Evolutionary conservation across 2,113 vertebrate genomes (phyloP).

Genomic region (Apteryx mantelli): DNA sequence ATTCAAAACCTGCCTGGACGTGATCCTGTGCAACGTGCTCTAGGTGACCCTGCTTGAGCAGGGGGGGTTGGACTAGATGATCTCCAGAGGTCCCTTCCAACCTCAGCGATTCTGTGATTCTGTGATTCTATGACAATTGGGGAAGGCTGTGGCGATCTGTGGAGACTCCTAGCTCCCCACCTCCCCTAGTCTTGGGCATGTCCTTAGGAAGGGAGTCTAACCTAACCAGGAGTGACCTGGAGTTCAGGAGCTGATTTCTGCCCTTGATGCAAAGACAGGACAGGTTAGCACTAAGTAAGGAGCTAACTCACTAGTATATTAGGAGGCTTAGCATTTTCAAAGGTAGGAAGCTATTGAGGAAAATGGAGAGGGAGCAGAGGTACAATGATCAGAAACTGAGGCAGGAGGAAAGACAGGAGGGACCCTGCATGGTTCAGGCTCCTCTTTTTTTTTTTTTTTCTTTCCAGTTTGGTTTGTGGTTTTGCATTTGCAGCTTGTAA

Average conservation of each 20-base stretch:
- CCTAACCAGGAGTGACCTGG: not conserved
- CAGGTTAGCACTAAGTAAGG: not conserved
- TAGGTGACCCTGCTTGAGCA: too few relatives aligned
- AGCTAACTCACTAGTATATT: not conserved
- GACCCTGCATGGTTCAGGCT: not conserved
- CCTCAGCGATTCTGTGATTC: too few relatives aligned
- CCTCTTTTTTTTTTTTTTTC: not conserved
- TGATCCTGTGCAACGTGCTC: too few relatives aligned
- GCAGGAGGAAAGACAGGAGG: not conserved
- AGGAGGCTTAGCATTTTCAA: not conserved
- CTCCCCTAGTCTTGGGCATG: not conserved
- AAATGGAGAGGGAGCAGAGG: not conserved
- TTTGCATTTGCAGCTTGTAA: conserved; percentile 69
- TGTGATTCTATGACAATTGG: not conserved
- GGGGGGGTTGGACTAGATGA: too few relatives aligned
- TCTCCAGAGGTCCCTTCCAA: too few relatives aligned
- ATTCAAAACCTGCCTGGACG: too few relatives aligned
- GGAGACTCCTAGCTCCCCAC: not conserved
- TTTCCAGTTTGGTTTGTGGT: conserved; percentile 50
- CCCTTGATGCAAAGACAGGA: not conserved
- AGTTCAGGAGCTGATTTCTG: not conserved
- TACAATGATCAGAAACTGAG: not conserved
- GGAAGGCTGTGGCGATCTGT: not conserved
- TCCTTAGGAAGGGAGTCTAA: not conserved
- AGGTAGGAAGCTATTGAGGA: not conserved